phyloP scores from a whole-genome alignment of 2,888 invertebrate genomes.

The Eilema sororculum region DNA sequence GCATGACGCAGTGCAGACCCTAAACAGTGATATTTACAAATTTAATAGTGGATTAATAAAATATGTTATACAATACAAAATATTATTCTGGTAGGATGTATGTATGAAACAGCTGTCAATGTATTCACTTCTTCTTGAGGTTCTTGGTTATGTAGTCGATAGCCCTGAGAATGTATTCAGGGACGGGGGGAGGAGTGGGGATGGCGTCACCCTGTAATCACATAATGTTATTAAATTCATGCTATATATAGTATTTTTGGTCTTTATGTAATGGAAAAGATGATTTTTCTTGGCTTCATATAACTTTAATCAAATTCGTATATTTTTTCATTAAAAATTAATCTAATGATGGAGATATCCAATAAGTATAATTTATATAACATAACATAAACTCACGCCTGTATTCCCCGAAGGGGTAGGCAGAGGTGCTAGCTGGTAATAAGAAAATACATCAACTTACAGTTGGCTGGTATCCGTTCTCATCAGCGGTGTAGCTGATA shows the following conservation, averaged over 20 bases:
- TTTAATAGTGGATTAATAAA: not conserved
- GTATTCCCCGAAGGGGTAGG: too few species aligned
- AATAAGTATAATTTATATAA: not conserved
- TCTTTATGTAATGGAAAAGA: not conserved
- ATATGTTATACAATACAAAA: not conserved
- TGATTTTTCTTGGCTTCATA: not conserved
- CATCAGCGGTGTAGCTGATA: constrained; percentile 89
- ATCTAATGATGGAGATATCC: not conserved
- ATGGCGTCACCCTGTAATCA: constrained; percentile 72
- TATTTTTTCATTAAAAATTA: too few species aligned
- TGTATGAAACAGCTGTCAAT: constrained; percentile 4
- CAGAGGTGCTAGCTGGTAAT: too few species aligned
- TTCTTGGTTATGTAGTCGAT: constrained; percentile 65
- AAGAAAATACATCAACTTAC: constrained; percentile 61
- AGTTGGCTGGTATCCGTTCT: constrained; percentile 90
- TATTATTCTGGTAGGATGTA: not conserved
- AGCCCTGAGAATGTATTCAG: constrained; percentile 81
- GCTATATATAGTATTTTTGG: not conserved
- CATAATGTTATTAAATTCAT: constrained; percentile 16
- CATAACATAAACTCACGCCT: too few species aligned
- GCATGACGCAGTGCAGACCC: too few species aligned
- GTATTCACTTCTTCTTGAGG: constrained; percentile 49
- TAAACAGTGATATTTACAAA: not conserved
- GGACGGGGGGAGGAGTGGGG: constrained; percentile 84
- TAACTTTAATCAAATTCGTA: not conserved